Conservation (phyloP, 2,888 invertebrate species). For the Synergus japonicus region DNA sequence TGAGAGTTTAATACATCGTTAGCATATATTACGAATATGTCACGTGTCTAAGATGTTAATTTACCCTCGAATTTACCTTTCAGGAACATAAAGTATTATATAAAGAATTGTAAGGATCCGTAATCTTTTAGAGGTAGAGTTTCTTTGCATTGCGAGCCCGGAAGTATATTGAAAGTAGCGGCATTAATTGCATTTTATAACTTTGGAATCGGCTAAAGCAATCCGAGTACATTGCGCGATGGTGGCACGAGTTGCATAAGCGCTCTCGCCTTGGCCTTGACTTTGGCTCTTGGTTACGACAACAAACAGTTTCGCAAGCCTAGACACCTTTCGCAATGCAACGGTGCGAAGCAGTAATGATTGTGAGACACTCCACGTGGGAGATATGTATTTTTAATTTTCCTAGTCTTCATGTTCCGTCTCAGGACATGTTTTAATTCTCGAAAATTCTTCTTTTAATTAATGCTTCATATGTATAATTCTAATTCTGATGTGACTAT, state of each 20-base stretch:
- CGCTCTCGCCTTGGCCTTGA: slow-evolving; percentile 71
- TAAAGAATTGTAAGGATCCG: no score
- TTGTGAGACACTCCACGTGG: slow-evolving; percentile 5
- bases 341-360: not conserved
- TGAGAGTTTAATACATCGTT: no score
- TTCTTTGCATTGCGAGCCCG: no score
- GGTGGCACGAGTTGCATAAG: slow-evolving; percentile 66
- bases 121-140: no score
- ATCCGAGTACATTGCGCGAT: slow-evolving; percentile 32
- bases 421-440: not conserved
- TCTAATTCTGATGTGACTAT: no score
- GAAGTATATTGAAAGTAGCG: no score
- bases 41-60: no score
- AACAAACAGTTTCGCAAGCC: slow-evolving; percentile 64
- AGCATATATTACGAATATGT: no score
- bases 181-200: not conserved
- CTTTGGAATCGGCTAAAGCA: slow-evolving; percentile 27
- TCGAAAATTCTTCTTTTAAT: not conserved
- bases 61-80: no score
- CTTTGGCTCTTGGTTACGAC: slow-evolving; percentile 75
- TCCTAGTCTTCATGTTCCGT: not conserved
- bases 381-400: slow-evolving; percentile 24
- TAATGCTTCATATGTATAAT: not conserved
- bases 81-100: no score
- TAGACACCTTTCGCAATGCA: slow-evolving; percentile 49